phyloP scores from a whole-genome alignment of 1,140 invertebrate genomes.

The Amphibalanus amphitrite region DNA sequence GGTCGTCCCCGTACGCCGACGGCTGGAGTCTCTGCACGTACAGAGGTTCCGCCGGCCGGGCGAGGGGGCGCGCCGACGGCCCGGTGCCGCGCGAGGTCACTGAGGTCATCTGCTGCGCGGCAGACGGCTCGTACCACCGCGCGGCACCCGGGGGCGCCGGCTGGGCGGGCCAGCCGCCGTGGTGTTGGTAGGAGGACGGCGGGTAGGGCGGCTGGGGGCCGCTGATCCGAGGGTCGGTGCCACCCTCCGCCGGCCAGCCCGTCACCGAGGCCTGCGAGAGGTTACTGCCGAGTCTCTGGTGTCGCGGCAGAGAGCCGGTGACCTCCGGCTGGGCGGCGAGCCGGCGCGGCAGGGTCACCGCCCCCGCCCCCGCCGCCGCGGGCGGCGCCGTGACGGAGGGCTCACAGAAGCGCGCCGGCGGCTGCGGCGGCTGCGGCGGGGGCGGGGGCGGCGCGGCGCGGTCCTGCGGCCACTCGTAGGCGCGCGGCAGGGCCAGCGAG shows the following conservation, averaged over 20 bases:
- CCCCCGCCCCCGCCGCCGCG: no score
- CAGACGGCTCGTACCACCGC: background rate
- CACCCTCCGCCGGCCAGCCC: no score
- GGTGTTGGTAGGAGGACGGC: background rate
- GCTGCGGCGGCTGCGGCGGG: no score
- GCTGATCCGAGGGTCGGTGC: no score
- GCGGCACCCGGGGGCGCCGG: no score
- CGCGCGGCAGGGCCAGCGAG: background rate
- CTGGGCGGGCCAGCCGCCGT: background rate
- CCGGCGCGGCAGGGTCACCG: background rate
- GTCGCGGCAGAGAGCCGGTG: background rate
- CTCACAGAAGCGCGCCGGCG: no score
- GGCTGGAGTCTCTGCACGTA: background rate
- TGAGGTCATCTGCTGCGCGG: background rate
- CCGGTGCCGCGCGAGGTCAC: background rate
- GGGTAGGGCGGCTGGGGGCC: background rate
- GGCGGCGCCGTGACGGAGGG: no score
- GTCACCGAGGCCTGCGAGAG: no score
- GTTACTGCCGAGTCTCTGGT: background rate
- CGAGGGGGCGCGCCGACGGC: no score
- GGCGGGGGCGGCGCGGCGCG: no score
- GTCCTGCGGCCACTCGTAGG: background rate
- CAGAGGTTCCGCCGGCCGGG: no score
- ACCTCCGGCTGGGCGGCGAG: no score
- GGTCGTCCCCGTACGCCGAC: background rate